Evolutionary conservation across 2,113 vertebrate genomes (phyloP), one percentile per base, ranked within the genome.

Genomic region (Albula goreensis): DNA sequence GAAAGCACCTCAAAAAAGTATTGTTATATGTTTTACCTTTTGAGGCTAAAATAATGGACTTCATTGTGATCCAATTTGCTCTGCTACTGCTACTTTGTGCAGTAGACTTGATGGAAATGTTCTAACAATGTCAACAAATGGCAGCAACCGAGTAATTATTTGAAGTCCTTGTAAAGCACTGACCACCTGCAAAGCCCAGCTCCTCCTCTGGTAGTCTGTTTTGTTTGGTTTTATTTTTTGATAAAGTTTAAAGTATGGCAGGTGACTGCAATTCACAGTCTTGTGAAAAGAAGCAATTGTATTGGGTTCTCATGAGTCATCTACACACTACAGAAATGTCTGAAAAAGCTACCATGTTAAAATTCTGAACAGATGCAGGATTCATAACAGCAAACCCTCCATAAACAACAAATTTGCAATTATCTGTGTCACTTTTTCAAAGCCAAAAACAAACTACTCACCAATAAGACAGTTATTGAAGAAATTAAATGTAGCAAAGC

Each of bases 401-500:
- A 50, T 77, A 3, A 74, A 25, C 87, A 88, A 87, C 92, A 86
- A 86, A 85, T 83, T 9, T 82, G 87, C 90, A 88, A 90, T 88
- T 91, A 89, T 85, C 87, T 85, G 88, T 56, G 60, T 86, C 60
- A 89, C 89, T 85, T 85, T 85, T 25, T 50, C 83, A 83, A 81
- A 89, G 88, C 49, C 84, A 88, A 90, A 89, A 89, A 87, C 70
- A 90, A 86, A 88, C 88, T 52, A 92, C 91, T 91, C 88, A 92
- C 91, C 91, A 90, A 91, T 2, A 87, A 90, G 82, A 53, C 88
- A 93, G 90, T 88, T 88, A 89, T 89, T 89, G 82, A 84, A 88
- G 93, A 91, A 93, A 93, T 92, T 81, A 92, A 93, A 91, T 13
- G 91, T 89, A 90, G 82, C 50, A 90, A 92, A 86, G 85, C 88